Conservation (phyloP, 2,888 invertebrate genomes). For the Ectropis crepuscularia region DNA sequence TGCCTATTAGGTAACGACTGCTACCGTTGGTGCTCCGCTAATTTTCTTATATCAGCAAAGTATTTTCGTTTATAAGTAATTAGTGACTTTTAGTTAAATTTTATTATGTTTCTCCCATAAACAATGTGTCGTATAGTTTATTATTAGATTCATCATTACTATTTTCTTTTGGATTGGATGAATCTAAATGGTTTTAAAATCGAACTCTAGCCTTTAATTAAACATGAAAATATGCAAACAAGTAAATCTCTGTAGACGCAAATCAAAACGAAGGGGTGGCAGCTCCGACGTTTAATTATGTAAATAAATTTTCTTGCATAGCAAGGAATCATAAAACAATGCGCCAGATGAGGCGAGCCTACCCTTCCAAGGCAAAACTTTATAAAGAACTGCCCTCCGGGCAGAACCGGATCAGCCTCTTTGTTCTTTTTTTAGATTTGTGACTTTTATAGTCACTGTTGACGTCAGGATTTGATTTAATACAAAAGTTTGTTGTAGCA, state of each 20-base stretch:
- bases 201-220: constrained; percentile 55
- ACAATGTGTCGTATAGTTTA: too few species aligned
- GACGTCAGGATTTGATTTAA: constrained; percentile 18
- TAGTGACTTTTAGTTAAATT: too few species aligned
- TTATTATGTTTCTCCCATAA: too few species aligned
- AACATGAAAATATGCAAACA: constrained; percentile 76
- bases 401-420: constrained; percentile 58
- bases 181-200: not conserved
- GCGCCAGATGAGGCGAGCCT: constrained; percentile 68
- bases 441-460: constrained; percentile 32
- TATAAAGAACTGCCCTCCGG: constrained; percentile 69
- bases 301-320: constrained; percentile 81
- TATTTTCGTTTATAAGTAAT: too few species aligned
- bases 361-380: constrained; percentile 72
- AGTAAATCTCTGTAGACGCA: constrained; percentile 74
- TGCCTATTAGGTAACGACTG: not conserved
- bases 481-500: constrained; percentile 14
- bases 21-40: not conserved
- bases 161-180: not conserved
- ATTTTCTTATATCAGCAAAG: too few species aligned
- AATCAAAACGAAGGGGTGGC: constrained; percentile 72
- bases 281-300: constrained; percentile 78
- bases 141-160: too few species aligned
- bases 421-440: constrained; percentile 54
- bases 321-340: constrained; percentile 77